Conservation (phyloP, 2,113 vertebrate species). For the Rhea pennata region DNA sequence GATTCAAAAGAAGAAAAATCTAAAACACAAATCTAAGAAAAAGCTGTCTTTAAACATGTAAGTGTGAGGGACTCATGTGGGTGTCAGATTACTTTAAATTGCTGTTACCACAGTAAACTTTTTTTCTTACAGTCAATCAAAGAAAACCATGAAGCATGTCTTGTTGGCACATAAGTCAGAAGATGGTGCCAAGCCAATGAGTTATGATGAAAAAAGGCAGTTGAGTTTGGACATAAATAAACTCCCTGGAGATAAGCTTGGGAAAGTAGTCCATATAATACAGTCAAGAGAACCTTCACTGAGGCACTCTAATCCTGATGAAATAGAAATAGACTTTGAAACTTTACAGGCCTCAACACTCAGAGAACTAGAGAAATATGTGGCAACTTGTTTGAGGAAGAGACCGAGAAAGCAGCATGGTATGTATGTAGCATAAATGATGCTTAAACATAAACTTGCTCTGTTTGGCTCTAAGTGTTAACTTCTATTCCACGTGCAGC, state of each 20-base stretch:
- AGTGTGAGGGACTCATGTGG: slow-evolving; percentile 61
- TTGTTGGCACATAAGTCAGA: slow-evolving; percentile 63
- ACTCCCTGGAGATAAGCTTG: slow-evolving; percentile 88
- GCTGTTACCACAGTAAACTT: not conserved
- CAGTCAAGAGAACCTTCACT: slow-evolving; percentile 82
- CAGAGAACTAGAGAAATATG: slow-evolving; percentile 86
- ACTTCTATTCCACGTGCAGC: slow-evolving; percentile 32
- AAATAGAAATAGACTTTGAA: slow-evolving; percentile 91
- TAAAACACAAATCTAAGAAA: slow-evolving; percentile 66
- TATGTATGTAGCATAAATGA: slow-evolving; percentile 67
- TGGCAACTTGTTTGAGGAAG: slow-evolving; percentile 81
- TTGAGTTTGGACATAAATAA: slow-evolving; percentile 88
- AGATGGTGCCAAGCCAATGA: slow-evolving; percentile 78
- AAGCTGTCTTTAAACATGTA: slow-evolving; percentile 76
- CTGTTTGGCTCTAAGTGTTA: not conserved
- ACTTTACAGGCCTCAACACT: slow-evolving; percentile 88
- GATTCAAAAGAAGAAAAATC: slow-evolving; percentile 68
- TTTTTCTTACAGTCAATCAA: slow-evolving; percentile 70
- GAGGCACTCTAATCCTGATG: slow-evolving; percentile 76
- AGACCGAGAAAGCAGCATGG: slow-evolving; percentile 70
- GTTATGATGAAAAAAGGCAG: slow-evolving; percentile 88
- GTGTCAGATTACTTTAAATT: slow-evolving; percentile 29
- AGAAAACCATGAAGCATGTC: slow-evolving; percentile 62
- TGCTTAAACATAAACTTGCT: not conserved
- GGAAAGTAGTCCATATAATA: slow-evolving; percentile 85